Evolutionary conservation across 1,140 invertebrate species (phyloP), one percentile per base, ranked within the genome.

Genomic region (Drosophila navojoa): DNA sequence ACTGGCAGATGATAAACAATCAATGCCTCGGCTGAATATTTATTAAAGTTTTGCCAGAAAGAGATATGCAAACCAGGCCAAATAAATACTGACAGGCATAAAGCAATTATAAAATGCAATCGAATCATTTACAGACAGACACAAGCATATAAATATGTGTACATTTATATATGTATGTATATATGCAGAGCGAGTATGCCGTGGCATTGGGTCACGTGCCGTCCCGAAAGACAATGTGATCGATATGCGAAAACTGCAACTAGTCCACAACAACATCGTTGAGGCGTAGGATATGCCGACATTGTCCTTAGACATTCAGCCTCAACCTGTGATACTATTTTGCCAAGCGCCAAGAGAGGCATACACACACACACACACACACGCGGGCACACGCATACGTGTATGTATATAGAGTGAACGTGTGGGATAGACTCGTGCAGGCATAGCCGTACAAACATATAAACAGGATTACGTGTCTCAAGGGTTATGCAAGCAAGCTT

Each of bases 401-500:
- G 22, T 53, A 16, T 27, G 15, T 45, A 49, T 47, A 6, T 49
- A 19, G 52, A 5, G 3, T 5, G 22, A 53, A 29, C 15, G 40
- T 59, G 55, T 59, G 55, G 13, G 25, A 16, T 54, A n/a, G 52
- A 58, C 38, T 58, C 38, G 38, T n/a, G 47, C 27, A 38, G n/a
- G 45, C 57, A 59, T 45, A 11, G 22, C 40, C 38, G 42, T 59
- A 59, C 42, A 38, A 38, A 61, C 38, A 63, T 66, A 81, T 81
- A 81, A 81, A 81, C 79, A 78, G 79, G 79, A 81, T 81, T 81
- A 81, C 81, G 66, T 81, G 71, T 81, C 79, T 69, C 79, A 61
- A 58, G 74, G 79, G 79, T 81, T 81, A 81, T 81, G 79, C 77
- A 81, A 81, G 79, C 81, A 81, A 81, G 79, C 79, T 81, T 81